These are phyloP conservation scores for Aphaenogaster floridana DNA, from an alignment of 1,140 invertebrate species.

Conservation along the genomic window DNA sequence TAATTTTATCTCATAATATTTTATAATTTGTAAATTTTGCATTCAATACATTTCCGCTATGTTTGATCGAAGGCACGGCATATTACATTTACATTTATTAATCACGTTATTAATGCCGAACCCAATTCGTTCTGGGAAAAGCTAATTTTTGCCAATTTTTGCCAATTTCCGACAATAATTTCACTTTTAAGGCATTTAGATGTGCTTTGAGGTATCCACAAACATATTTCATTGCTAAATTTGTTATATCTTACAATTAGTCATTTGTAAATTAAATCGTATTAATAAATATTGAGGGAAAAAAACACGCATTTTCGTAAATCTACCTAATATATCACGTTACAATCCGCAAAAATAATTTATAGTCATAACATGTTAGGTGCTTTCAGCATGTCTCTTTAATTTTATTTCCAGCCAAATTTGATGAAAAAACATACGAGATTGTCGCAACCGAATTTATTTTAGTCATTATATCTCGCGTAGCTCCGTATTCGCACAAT, in stretches of 20 bases:
- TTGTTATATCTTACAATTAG: conserved; percentile 12
- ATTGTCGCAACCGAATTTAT: neutral
- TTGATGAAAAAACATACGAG: neutral
- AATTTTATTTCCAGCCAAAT: neutral
- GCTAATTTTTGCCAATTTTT: neutral
- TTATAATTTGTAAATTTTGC: conserved; percentile 22
- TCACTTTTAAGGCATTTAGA: neutral
- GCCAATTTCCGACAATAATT: conserved; percentile 12
- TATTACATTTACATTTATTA: conserved; percentile 38
- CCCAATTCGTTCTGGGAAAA: conserved; percentile 6
- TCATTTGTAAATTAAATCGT: conserved; percentile 29
- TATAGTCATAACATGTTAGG: neutral
- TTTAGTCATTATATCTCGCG: neutral
- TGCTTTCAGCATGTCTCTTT: neutral
- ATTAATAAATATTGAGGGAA: conserved; percentile 8
- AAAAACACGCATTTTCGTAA: neutral
- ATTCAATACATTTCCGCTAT: conserved; percentile 20
- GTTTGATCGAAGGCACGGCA: conserved; percentile 32
- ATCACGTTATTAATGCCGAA: conserved; percentile 35
- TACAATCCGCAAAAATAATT: conserved; percentile 12
- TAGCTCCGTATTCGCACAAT: neutral
- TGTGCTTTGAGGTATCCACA: neutral
- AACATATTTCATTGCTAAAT: conserved; percentile 16
- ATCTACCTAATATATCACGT: conserved; percentile 4
- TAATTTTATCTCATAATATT: conserved; percentile 6